Percentiles rank a stretch among this genome's conserved stretches.
phyloP scores from a whole-genome alignment of 2,113 vertebrate species.

The Clarias batrachus region DNA sequence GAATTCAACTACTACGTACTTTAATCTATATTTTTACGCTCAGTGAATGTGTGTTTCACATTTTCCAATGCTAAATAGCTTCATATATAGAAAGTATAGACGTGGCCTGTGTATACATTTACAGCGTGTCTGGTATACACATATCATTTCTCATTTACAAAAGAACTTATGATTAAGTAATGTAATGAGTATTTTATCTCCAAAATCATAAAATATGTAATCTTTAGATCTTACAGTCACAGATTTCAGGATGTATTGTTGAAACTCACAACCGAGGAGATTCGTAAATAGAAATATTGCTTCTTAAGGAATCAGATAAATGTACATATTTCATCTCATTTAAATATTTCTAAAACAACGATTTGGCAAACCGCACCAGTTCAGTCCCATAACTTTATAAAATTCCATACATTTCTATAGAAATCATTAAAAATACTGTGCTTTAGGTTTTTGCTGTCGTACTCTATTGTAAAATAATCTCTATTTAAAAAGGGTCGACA shows the following conservation, averaged over 20 bases:
- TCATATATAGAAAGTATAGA: conserved; percentile 62
- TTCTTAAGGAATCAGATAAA: conserved; percentile 72
- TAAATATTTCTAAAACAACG: conserved; percentile 55
- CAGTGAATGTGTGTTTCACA: conserved; percentile 59
- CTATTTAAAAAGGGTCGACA: conserved; percentile 62
- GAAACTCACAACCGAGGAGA: conserved; percentile 68
- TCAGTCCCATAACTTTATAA: conserved; percentile 72
- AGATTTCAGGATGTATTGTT: conserved; percentile 35
- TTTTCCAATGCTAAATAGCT: conserved; percentile 63
- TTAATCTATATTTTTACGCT: conserved; percentile 81
- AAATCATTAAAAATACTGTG: conserved; percentile 82
- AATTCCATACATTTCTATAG: conserved; percentile 77
- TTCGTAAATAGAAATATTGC: conserved; percentile 76
- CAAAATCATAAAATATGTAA: conserved; percentile 52
- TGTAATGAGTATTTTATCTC: conserved; percentile 1
- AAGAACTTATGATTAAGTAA: conserved; percentile 69
- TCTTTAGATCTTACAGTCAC: conserved; percentile 21
- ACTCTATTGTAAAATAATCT: conserved; percentile 64
- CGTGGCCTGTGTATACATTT: conserved; percentile 80
- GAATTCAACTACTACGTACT: conserved; percentile 65
- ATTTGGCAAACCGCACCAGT: conserved; percentile 74
- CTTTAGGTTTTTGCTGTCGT: conserved; percentile 62
- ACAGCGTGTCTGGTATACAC: conserved; percentile 82
- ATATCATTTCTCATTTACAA: conserved; percentile 72
- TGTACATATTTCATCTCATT: conserved; percentile 53